Percentiles rank a stretch among this genome's conserved stretches.
These are phyloP conservation scores for Sarcophaga rosellei DNA, from an alignment of 2,888 invertebrate species.

Conservation along the genomic window DNA sequence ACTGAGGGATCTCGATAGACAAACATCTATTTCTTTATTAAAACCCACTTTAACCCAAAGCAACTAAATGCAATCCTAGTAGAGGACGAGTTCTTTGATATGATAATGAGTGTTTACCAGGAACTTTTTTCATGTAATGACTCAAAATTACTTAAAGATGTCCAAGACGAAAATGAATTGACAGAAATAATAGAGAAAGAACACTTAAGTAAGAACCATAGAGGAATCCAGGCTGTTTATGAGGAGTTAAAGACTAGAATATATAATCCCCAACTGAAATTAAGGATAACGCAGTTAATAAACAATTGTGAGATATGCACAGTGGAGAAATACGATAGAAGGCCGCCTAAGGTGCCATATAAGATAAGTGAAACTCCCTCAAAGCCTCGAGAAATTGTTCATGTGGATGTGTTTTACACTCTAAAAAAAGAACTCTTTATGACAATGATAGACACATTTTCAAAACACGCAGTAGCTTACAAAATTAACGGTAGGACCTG, in stretches of 20 bases:
- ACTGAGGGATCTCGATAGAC: neutral
- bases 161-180: conserved; percentile 33
- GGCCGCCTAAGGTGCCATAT: conserved; percentile 65
- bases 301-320: conserved; percentile 68
- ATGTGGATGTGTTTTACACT: conserved; percentile 46
- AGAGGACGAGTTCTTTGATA: neutral
- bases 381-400: conserved; percentile 69
- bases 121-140: conserved; percentile 13
- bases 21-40: conserved; percentile 18
- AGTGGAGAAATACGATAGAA: conserved; percentile 61
- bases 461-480: conserved; percentile 38
- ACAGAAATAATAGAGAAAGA: conserved; percentile 32
- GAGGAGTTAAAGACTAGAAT: conserved; percentile 41
- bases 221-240: conserved; percentile 37
- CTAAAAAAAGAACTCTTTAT: conserved; percentile 43
- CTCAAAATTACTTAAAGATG: neutral
- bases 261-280: conserved; percentile 63
- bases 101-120: neutral
- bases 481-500: conserved; percentile 50
- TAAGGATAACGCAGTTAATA: conserved; percentile 65
- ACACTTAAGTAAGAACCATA: conserved; percentile 41
- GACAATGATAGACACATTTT: conserved; percentile 56
- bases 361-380: conserved; percentile 70
- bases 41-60: conserved; percentile 28
- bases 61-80: conserved; percentile 26